Conservation (phyloP, 2,797 vertebrate species). For the Semaprochilodus insignis region DNA sequence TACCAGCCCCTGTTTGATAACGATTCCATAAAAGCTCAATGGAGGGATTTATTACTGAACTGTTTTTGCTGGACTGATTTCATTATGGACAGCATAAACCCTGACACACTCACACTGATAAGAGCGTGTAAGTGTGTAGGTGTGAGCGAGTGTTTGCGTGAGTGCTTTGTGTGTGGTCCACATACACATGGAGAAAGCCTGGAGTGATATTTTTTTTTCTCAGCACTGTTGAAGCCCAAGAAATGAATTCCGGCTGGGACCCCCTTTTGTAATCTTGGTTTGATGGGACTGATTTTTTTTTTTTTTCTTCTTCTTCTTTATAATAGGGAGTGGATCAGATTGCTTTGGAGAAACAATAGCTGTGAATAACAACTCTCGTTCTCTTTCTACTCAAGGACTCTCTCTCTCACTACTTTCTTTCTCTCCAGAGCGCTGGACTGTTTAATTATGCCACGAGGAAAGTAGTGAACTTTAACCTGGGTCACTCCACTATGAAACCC, state of each 20-base stretch:
- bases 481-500: conserved; percentile 17
- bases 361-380: conserved; percentile 33
- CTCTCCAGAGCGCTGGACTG: conserved; percentile 23
- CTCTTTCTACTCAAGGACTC: conserved; percentile 24
- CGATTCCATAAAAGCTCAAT: conserved; percentile 48
- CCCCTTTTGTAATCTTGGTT: conserved; percentile 39
- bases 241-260: conserved; percentile 41
- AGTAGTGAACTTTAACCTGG: conserved; percentile 22
- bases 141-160: conserved; percentile 61
- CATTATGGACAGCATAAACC: not conserved
- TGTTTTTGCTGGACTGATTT: not conserved
- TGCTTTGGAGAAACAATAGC: conserved; percentile 35
- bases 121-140: conserved; percentile 46
- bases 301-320: not conserved
- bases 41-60: conserved; percentile 5
- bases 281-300: conserved; percentile 23
- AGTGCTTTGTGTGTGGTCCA: conserved; percentile 51
- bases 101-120: conserved; percentile 24
- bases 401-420: conserved; percentile 18
- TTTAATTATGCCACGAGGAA: conserved; percentile 20
- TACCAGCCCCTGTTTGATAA: conserved; percentile 49
- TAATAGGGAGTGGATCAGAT: conserved; percentile 17
- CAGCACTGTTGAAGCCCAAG: conserved; percentile 51
- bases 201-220: conserved; percentile 72
- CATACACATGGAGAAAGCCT: conserved; percentile 66